These are phyloP conservation scores for Stenodera caucasica DNA, from an alignment of 2,888 invertebrate species.

Conservation along the genomic window DNA sequence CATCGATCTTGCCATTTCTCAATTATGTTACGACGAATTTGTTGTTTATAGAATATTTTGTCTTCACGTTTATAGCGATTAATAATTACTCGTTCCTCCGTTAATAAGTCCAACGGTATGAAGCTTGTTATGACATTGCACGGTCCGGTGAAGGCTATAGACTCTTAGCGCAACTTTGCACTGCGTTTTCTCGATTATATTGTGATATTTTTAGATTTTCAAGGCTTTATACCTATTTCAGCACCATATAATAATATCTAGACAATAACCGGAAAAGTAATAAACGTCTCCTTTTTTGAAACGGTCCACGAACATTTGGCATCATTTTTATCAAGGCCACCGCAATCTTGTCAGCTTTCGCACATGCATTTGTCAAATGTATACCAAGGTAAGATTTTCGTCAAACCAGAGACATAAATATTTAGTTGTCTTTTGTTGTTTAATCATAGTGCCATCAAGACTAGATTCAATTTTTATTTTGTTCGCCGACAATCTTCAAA, in stretches of 20 bases:
- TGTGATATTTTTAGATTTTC: background rate
- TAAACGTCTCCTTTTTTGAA: background rate
- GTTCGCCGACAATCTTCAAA: background rate
- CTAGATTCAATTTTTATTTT: background rate
- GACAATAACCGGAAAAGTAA: background rate
- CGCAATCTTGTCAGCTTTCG: background rate
- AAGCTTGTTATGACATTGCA: background rate
- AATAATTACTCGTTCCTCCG: too few species aligned
- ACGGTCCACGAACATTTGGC: background rate
- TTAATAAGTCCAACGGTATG: background rate
- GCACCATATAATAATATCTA: conserved; percentile 3
- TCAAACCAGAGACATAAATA: background rate
- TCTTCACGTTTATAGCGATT: too few species aligned
- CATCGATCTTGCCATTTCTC: background rate
- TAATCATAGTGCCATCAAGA: background rate
- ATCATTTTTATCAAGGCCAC: background rate
- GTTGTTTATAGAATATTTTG: background rate
- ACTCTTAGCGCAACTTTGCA: background rate
- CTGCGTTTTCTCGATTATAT: background rate
- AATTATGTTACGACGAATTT: too few species aligned
- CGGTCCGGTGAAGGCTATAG: background rate
- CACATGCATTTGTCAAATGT: background rate
- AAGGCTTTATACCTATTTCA: too few species aligned
- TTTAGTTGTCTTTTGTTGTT: background rate
- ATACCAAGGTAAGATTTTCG: background rate